Evolutionary conservation across 2,888 invertebrate species (phyloP).

Genomic region (Cephus rjabovi): DNA sequence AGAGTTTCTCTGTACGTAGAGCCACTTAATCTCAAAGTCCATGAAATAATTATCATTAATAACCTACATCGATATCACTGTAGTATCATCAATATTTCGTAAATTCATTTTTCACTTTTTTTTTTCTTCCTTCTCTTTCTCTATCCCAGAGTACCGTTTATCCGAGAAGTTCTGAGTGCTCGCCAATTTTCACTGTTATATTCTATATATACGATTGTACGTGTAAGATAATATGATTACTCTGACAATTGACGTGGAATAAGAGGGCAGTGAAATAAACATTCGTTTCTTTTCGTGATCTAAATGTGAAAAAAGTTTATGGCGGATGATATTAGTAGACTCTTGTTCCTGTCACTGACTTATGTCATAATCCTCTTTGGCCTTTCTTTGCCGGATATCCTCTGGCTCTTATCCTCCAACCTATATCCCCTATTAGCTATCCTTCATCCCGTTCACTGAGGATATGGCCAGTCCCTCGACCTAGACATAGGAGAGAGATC

Average conservation of each 20-base stretch:
- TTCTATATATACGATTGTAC: not conserved
- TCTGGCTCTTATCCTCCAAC: not conserved
- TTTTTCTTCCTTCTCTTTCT: not conserved
- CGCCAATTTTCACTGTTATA: not conserved
- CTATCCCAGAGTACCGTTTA: not conserved
- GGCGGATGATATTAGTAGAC: constrained; percentile 16
- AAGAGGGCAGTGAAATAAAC: constrained; percentile 16
- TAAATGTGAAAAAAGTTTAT: constrained; percentile 1
- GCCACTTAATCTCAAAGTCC: not conserved
- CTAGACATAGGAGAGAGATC: not conserved
- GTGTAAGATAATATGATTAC: not conserved
- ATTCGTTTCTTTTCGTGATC: constrained; percentile 1
- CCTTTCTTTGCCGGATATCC: constrained; percentile 24
- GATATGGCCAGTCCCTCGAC: constrained; percentile 6
- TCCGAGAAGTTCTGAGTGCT: not conserved
- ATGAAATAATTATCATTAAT: not conserved
- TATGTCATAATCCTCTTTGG: constrained; percentile 28
- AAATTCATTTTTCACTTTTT: not conserved
- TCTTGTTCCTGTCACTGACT: constrained; percentile 22
- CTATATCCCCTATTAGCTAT: not conserved
- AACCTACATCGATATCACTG: not conserved
- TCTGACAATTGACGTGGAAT: not conserved
- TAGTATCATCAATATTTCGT: not conserved
- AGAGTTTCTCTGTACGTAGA: not conserved
- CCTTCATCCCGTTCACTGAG: not conserved